phyloP scores from a whole-genome alignment of 2,797 vertebrate genomes.

The Naso thynnoides region DNA sequence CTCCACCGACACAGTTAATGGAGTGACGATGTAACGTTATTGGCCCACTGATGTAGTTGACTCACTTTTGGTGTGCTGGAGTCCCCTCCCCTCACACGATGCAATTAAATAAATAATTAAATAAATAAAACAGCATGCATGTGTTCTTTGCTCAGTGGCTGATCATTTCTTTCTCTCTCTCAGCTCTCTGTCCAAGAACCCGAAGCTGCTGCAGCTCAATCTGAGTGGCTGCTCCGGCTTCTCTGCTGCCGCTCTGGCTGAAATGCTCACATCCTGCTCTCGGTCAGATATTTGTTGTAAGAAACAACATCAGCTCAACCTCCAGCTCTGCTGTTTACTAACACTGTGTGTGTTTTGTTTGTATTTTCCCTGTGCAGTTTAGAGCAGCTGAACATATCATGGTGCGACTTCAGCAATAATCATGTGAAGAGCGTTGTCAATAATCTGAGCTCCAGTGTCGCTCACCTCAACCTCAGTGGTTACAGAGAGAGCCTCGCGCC shows the following conservation, averaged over 20 bases:
- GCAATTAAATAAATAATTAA: too few relatives aligned
- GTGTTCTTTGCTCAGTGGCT: background rate
- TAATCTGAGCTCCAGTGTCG: constrained; percentile 81
- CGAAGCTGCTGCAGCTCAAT: constrained; percentile 87
- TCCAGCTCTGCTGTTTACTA: background rate
- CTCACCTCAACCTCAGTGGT: constrained; percentile 92
- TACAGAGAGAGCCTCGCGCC: constrained; percentile 90
- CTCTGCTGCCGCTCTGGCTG: constrained; percentile 82
- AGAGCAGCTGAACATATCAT: constrained; percentile 92
- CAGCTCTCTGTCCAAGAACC: constrained; percentile 88
- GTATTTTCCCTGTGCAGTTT: constrained; percentile 78
- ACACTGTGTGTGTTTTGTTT: background rate
- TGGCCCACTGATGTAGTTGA: too few relatives aligned
- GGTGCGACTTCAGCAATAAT: constrained; percentile 87
- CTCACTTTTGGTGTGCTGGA: too few relatives aligned
- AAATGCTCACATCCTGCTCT: constrained; percentile 86
- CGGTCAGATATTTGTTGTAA: constrained; percentile 74
- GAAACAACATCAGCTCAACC: too few relatives aligned
- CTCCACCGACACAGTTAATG: too few relatives aligned
- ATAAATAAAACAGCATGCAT: too few relatives aligned
- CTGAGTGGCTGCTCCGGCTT: constrained; percentile 91
- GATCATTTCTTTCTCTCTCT: background rate
- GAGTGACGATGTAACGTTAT: too few relatives aligned
- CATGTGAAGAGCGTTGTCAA: constrained; percentile 87
- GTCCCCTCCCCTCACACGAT: too few relatives aligned